These are phyloP conservation scores for Heliothis subflexa DNA, from an alignment of 1,140 invertebrate species.

Conservation along the genomic window DNA sequence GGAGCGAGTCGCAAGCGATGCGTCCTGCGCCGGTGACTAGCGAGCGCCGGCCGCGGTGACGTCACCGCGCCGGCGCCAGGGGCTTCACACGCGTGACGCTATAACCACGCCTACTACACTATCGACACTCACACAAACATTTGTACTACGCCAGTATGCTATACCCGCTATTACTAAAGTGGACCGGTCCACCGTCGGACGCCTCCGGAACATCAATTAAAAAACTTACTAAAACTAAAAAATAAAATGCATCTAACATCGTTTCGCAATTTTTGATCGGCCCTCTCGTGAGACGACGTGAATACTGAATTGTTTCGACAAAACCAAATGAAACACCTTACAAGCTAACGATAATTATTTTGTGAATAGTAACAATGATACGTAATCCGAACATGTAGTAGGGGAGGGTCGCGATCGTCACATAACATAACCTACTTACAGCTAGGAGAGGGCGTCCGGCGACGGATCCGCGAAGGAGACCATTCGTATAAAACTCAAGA, in stretches of 20 bases:
- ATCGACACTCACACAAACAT: conserved; percentile 74
- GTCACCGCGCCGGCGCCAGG: neutral
- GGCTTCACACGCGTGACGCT: conserved; percentile 48
- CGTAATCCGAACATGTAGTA: conserved; percentile 18
- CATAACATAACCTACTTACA: conserved; percentile 75
- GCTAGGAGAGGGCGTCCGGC: conserved; percentile 67
- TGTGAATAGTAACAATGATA: conserved; percentile 51
- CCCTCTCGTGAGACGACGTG: conserved; percentile 56
- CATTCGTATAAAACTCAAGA: conserved; percentile 56
- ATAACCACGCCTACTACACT: conserved; percentile 49
- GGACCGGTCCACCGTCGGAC: conserved; percentile 64
- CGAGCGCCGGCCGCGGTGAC: conserved; percentile 40
- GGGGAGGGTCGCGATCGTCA: conserved; percentile 57
- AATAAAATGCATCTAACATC: conserved; percentile 73
- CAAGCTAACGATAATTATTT: conserved; percentile 58
- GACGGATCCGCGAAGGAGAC: conserved; percentile 57
- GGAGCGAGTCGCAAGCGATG: conserved; percentile 27
- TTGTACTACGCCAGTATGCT: conserved; percentile 85
- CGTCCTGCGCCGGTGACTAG: conserved; percentile 59
- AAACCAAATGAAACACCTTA: conserved; percentile 51
- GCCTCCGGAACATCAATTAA: conserved; percentile 63
- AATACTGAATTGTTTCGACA: conserved; percentile 67
- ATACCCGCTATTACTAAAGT: conserved; percentile 70
- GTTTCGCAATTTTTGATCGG: conserved; percentile 63
- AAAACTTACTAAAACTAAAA: conserved; percentile 68